Conservation (phyloP, 2,113 vertebrate species). For the Ophiodon elongatus region DNA sequence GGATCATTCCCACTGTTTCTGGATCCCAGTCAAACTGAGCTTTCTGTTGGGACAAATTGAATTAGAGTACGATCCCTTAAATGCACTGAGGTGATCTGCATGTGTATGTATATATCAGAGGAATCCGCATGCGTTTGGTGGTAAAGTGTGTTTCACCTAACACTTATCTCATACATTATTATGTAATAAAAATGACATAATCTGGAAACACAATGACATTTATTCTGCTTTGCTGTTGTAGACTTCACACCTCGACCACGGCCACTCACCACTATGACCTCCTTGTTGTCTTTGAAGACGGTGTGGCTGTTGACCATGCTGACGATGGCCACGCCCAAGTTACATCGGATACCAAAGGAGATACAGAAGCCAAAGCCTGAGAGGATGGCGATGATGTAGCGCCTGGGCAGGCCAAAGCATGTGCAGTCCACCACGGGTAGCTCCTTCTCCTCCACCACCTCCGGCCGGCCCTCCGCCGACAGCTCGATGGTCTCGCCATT, state of each 20-base stretch:
- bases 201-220: not conserved
- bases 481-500: conserved; percentile 91
- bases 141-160: no score
- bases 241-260: not conserved
- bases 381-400: conserved; percentile 95
- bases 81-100: not conserved
- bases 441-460: conserved; percentile 88
- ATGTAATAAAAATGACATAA: not conserved
- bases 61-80: not conserved
- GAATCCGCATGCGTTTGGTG: not conserved
- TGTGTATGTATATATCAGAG: not conserved
- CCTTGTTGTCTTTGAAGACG: conserved; percentile 85
- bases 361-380: conserved; percentile 94
- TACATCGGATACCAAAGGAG: conserved; percentile 94
- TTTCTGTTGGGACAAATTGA: conserved; percentile 79
- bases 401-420: conserved; percentile 91
- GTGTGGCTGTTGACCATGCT: conserved; percentile 97
- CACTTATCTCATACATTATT: not conserved
- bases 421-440: conserved; percentile 91
- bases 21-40: conserved; percentile 94
- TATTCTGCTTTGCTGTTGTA: not conserved
- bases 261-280: conserved; percentile 86
- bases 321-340: conserved; percentile 93
- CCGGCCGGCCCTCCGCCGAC: conserved; percentile 88
- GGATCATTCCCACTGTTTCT: conserved; percentile 94